A percentile compares a stretch with the other conserved stretches of the same genome.
These are phyloP conservation scores for Phrynocephalus forsythii DNA, from an alignment of 2,797 vertebrate species.

Conservation along the genomic window DNA sequence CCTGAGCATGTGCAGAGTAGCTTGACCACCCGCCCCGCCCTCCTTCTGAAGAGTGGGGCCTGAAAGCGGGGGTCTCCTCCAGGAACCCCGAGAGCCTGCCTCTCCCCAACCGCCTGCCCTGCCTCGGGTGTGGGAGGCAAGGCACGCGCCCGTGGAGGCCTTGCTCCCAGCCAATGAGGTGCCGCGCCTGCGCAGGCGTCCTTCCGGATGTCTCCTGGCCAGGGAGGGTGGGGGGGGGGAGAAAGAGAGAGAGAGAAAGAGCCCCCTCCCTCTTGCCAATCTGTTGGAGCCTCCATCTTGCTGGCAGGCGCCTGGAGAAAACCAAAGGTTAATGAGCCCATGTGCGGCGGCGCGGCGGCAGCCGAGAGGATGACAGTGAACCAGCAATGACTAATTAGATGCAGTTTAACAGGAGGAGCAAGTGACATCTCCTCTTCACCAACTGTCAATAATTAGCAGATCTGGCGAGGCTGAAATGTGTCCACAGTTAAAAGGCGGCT, in stretches of 20 bases:
- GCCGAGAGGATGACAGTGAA: slow-evolving; percentile 81
- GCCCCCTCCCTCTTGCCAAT: slow-evolving; percentile 78
- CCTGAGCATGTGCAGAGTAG: neutral
- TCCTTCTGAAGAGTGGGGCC: neutral
- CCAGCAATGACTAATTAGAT: slow-evolving; percentile 85
- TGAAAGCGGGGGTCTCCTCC: neutral
- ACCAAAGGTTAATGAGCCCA: slow-evolving; percentile 87
- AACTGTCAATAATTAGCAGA: slow-evolving; percentile 89
- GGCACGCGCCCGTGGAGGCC: neutral
- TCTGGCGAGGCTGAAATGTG: slow-evolving; percentile 85
- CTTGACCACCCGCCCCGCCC: too few species aligned
- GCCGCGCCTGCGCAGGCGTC: slow-evolving; percentile 52
- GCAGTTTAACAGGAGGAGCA: slow-evolving; percentile 88
- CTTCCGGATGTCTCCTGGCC: slow-evolving; percentile 72
- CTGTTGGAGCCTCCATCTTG: slow-evolving; percentile 83
- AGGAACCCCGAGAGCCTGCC: rapidly evolving
- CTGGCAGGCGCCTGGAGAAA: slow-evolving; percentile 83
- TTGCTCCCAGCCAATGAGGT: slow-evolving; percentile 34
- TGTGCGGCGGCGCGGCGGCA: slow-evolving; percentile 80
- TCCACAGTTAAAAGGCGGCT: slow-evolving; percentile 83
- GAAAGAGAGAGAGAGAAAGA: slow-evolving; percentile 55
- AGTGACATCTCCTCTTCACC: slow-evolving; percentile 88
- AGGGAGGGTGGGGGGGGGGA: slow-evolving; percentile 62
- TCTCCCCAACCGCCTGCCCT: rapidly evolving
- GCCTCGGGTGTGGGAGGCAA: neutral